phyloP scores from a whole-genome alignment of 2,113 vertebrate species.

The Clupea harengus region DNA sequence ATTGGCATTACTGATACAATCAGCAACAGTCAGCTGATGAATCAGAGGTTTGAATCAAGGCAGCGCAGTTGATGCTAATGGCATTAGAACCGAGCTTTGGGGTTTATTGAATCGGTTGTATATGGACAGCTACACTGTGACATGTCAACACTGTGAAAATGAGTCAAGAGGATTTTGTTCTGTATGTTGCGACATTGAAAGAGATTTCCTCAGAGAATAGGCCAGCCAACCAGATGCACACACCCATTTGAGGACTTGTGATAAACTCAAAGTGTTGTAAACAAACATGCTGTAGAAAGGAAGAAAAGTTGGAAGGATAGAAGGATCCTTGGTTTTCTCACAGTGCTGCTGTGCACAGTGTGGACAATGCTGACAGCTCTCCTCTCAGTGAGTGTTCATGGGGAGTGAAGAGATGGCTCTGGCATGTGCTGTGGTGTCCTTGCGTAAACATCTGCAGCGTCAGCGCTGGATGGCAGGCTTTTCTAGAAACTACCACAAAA shows the following conservation, averaged over 20 bases:
- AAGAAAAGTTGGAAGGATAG: not conserved
- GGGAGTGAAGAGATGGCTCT: not conserved
- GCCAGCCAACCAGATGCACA: not conserved
- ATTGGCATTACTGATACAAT: conserved; percentile 4
- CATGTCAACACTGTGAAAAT: not conserved
- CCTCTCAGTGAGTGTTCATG: not conserved
- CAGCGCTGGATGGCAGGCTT: not conserved
- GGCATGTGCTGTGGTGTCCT: not conserved
- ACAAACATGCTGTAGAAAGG: not conserved
- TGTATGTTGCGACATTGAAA: not conserved
- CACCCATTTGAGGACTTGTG: not conserved
- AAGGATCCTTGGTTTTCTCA: not conserved
- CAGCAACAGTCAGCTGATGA: not conserved
- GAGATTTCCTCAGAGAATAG: not conserved
- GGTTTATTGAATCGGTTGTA: not conserved
- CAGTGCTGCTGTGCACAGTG: not conserved
- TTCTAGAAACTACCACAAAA: not conserved
- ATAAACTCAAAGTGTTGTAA: not conserved
- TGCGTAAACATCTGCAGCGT: not conserved
- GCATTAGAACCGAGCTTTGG: not conserved
- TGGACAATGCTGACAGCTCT: not conserved
- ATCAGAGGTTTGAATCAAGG: not conserved
- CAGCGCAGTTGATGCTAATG: not conserved
- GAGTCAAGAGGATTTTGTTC: not conserved
- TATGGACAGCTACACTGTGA: not conserved